phyloP scores from a whole-genome alignment of 2,113 vertebrate genomes.

The Coregonus clupeaformis region DNA sequence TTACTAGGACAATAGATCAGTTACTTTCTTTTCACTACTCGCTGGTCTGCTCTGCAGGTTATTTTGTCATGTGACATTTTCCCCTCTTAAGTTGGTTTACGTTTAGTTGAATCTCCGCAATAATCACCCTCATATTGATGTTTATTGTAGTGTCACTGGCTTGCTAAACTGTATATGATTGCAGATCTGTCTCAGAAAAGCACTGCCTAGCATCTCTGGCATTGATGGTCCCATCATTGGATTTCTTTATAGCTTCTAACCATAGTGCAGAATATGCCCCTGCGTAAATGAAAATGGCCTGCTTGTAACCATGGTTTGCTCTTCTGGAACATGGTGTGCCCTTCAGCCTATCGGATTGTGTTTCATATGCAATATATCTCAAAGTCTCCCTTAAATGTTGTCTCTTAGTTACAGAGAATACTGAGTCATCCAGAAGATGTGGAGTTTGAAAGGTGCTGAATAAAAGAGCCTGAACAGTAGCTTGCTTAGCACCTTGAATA shows the following conservation, averaged over 20 bases:
- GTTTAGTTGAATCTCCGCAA: background rate
- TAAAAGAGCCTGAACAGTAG: slow-evolving; percentile 7
- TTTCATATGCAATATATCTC: background rate
- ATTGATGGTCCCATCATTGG: background rate
- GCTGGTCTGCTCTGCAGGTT: background rate
- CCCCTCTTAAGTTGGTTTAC: background rate
- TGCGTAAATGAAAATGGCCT: background rate
- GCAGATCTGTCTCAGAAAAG: background rate
- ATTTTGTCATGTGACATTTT: background rate
- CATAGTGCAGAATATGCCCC: background rate
- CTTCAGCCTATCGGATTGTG: background rate
- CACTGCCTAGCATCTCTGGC: background rate
- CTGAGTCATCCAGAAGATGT: background rate
- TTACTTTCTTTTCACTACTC: background rate
- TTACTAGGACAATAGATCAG: background rate
- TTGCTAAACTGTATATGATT: background rate
- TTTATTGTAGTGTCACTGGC: background rate
- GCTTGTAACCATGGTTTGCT: background rate
- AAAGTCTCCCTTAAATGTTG: background rate
- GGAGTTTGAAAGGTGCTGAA: background rate
- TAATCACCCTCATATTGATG: background rate
- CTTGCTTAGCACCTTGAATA: slow-evolving; percentile 7
- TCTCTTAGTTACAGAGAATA: background rate
- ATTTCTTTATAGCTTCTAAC: too few relatives aligned
- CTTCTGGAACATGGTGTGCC: background rate